These are phyloP conservation scores for Saturnia japonica DNA, from an alignment of 2,888 invertebrate species.

Conservation along the genomic window DNA sequence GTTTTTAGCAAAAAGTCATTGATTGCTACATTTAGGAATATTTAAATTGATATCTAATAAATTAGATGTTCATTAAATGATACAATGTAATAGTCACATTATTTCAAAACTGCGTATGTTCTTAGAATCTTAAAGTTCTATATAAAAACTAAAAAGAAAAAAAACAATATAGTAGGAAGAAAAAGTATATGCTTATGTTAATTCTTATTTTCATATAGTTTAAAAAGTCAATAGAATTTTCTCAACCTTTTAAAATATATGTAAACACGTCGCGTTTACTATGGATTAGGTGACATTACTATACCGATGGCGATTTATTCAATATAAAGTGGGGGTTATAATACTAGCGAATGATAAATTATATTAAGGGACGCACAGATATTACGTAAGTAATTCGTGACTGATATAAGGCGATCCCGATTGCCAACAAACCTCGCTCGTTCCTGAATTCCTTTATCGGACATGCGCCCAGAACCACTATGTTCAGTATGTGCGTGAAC, in stretches of 20 bases:
- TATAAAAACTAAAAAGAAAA: neutral
- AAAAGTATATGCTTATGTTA: neutral
- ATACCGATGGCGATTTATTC: slow-evolving; percentile 33
- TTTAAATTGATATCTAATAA: neutral
- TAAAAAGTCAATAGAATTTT: slow-evolving; percentile 10
- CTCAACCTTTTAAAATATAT: slow-evolving; percentile 27
- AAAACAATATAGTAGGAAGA: neutral
- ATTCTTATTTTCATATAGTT: neutral
- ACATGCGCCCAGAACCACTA: too few relatives aligned
- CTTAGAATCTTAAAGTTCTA: neutral
- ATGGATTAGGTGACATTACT: slow-evolving; percentile 32
- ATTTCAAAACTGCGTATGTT: too few relatives aligned
- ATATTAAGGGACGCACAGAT: neutral
- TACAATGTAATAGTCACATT: too few relatives aligned
- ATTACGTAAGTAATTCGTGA: too few relatives aligned
- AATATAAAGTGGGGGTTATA: slow-evolving; percentile 21
- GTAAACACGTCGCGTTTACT: slow-evolving; percentile 34
- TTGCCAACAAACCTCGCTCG: too few relatives aligned
- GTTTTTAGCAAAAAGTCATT: neutral
- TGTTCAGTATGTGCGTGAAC: too few relatives aligned
- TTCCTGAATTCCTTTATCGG: too few relatives aligned
- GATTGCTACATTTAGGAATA: neutral
- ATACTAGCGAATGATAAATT: slow-evolving; percentile 21
- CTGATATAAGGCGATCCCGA: too few relatives aligned
- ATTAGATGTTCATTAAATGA: neutral